Evolutionary conservation across 2,888 invertebrate species (phyloP).

Genomic region (Folsomia manolachei): DNA sequence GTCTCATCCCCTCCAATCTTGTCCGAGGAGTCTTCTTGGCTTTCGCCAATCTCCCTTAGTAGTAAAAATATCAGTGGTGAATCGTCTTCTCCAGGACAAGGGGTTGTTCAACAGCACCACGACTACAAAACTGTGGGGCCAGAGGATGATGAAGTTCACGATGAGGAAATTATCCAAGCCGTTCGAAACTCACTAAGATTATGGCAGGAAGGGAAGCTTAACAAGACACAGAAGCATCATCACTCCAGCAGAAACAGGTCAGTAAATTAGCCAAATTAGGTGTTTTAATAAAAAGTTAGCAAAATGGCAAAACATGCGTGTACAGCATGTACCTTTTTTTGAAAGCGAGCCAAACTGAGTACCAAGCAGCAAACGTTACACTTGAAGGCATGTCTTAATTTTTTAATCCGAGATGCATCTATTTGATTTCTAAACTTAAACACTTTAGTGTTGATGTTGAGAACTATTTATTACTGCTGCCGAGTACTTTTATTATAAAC

Average conservation of each 20-base stretch:
- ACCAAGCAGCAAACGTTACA: neutral
- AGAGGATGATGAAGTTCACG: conserved; percentile 65
- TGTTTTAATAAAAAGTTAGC: neutral
- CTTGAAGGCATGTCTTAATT: neutral
- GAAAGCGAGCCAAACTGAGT: neutral
- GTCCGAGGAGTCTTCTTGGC: too few species aligned
- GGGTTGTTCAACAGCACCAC: too few species aligned
- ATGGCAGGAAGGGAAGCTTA: conserved; percentile 61
- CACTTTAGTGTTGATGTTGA: too few species aligned
- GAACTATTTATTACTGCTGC: too few species aligned
- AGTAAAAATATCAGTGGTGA: too few species aligned
- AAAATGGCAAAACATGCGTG: too few species aligned
- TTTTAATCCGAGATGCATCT: conserved; percentile 1
- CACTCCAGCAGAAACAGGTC: conserved; percentile 33
- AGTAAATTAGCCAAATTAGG: neutral
- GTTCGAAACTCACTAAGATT: conserved; percentile 70
- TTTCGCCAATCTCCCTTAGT: too few species aligned
- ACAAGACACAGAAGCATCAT: conserved; percentile 59
- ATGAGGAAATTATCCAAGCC: conserved; percentile 69
- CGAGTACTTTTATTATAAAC: too few species aligned
- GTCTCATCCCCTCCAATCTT: too few species aligned
- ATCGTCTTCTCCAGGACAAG: neutral
- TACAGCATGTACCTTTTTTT: neutral
- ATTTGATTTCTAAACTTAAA: too few species aligned
- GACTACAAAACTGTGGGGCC: conserved; percentile 19